Conservation (phyloP, 2,888 invertebrate species). For the Phaonia tiefii region DNA sequence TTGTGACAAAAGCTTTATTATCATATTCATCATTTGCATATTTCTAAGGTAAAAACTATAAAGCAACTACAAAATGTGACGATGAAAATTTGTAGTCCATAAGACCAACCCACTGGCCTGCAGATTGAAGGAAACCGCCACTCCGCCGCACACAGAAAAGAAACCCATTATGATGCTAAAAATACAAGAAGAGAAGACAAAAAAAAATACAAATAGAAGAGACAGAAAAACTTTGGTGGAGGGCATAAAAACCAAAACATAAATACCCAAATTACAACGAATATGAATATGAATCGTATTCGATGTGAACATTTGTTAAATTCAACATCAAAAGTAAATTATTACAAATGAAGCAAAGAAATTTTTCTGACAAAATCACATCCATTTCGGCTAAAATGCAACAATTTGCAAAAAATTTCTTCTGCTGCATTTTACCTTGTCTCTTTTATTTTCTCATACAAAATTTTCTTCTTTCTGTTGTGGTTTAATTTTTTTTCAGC, state of each 20-base stretch:
- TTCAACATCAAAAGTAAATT: conserved; percentile 45
- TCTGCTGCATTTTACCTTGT: too few relatives aligned
- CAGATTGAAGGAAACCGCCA: neutral
- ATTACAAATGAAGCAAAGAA: conserved; percentile 40
- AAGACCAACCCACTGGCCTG: conserved; percentile 35
- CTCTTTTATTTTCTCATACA: too few relatives aligned
- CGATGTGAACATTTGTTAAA: conserved; percentile 11
- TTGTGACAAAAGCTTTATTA: too few relatives aligned
- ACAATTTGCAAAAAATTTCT: neutral
- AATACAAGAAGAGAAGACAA: conserved; percentile 25
- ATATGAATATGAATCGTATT: conserved; percentile 12
- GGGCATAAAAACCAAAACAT: too few relatives aligned
- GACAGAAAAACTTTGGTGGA: too few relatives aligned
- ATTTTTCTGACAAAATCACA: conserved; percentile 17
- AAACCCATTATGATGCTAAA: neutral
- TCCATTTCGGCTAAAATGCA: conserved; percentile 3
- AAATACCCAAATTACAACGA: too few relatives aligned
- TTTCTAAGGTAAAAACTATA: too few relatives aligned
- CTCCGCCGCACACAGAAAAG: neutral
- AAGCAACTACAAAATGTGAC: too few relatives aligned
- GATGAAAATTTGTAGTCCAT: neutral
- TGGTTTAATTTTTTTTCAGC: neutral
- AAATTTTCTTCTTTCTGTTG: neutral
- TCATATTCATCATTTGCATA: neutral
- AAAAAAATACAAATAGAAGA: neutral